phyloP scores from a whole-genome alignment of 1,140 invertebrate species.

The Sminthurinus signatus region DNA sequence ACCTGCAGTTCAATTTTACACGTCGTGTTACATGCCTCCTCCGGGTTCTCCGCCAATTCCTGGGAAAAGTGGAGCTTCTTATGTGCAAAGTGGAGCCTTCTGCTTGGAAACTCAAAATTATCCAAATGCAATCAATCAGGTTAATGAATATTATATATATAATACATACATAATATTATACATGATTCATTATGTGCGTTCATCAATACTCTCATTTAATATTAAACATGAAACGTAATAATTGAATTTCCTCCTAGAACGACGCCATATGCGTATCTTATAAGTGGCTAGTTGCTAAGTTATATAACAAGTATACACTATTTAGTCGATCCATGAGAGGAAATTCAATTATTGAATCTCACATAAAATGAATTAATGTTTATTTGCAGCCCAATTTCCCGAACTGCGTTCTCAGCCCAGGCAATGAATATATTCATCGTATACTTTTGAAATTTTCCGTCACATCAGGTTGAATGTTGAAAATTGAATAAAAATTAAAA shows the following conservation, averaged over 20 bases:
- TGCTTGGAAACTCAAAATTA: slow-evolving; percentile 88
- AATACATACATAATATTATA: background rate
- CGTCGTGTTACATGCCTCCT: slow-evolving; percentile 64
- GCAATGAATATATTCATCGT: slow-evolving; percentile 59
- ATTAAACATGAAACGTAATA: too few relatives aligned
- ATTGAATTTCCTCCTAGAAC: too few relatives aligned
- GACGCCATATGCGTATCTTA: too few relatives aligned
- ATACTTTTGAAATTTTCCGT: slow-evolving; percentile 49
- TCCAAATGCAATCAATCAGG: slow-evolving; percentile 81
- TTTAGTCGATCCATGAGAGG: too few relatives aligned
- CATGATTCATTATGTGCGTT: too few relatives aligned
- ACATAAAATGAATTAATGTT: slow-evolving; percentile 41
- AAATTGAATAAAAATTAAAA: too few relatives aligned
- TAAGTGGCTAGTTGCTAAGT: too few relatives aligned
- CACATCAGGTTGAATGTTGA: too few relatives aligned
- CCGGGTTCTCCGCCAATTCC: slow-evolving; percentile 44
- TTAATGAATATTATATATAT: slow-evolving; percentile 18
- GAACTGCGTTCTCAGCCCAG: slow-evolving; percentile 61
- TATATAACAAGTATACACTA: too few relatives aligned
- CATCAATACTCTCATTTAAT: too few relatives aligned
- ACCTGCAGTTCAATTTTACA: slow-evolving; percentile 86
- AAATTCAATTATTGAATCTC: too few relatives aligned
- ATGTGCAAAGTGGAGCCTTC: slow-evolving; percentile 71
- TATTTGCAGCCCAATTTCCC: slow-evolving; percentile 64
- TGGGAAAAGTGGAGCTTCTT: slow-evolving; percentile 64